phyloP scores from a whole-genome alignment of 1,140 invertebrate genomes.

The Lepeophtheirus salmonis region DNA sequence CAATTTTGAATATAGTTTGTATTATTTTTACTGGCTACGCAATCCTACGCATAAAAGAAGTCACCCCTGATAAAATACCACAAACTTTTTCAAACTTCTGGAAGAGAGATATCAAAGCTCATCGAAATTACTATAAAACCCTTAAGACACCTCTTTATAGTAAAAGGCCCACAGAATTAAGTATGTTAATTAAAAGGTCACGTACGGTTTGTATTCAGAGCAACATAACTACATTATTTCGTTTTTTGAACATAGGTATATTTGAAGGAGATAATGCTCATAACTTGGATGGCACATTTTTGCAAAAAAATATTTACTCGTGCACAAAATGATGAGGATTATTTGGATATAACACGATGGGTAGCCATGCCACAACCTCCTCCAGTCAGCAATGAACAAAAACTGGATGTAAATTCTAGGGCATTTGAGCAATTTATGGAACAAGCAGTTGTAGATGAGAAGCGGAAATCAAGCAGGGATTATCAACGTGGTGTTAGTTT shows the following conservation, averaged over 20 bases:
- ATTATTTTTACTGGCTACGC: constrained; percentile 42
- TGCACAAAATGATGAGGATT: not conserved
- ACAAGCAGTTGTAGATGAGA: not conserved
- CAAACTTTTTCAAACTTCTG: constrained; percentile 53
- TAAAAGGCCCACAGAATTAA: not conserved
- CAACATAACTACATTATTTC: not conserved
- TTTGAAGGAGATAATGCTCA: not conserved
- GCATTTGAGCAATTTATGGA: not conserved
- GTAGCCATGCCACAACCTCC: not conserved
- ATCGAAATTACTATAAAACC: constrained; percentile 36
- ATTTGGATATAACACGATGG: not conserved
- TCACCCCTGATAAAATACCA: constrained; percentile 55
- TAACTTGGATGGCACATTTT: not conserved
- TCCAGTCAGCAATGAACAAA: not conserved
- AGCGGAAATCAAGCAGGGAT: not conserved
- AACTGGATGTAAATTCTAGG: not conserved
- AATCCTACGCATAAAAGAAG: constrained; percentile 51
- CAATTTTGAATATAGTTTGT: constrained; percentile 59
- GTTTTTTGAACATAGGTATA: too few relatives aligned
- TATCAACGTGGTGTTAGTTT: too few relatives aligned
- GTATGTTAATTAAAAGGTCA: not conserved
- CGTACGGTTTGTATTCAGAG: not conserved
- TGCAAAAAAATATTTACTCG: not conserved
- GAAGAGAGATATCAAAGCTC: constrained; percentile 52
- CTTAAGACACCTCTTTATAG: constrained; percentile 21